Evolutionary conservation across 2,797 vertebrate species (phyloP), one percentile per base, ranked within the genome.

Genomic region (Periophthalmus magnuspinnatus): DNA sequence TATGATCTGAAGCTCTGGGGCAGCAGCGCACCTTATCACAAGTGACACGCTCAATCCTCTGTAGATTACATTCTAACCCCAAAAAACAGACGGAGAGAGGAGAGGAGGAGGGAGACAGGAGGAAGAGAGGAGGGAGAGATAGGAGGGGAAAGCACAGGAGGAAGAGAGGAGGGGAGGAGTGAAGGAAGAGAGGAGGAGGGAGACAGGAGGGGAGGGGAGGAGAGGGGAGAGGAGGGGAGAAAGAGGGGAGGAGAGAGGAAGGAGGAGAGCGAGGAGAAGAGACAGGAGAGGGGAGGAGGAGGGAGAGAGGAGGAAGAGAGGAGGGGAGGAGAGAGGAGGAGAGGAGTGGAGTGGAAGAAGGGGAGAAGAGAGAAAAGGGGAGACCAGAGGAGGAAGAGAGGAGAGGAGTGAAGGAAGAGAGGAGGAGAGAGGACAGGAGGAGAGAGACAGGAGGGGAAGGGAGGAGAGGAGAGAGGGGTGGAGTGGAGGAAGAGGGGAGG

Each of bases 11-110:
- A 84, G 83, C 84, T 86, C 83, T 87, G 76, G 41, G 87, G 84
- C 84, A 81, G 84, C 84, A 79, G 80, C 81, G 86, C 84, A 83
- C 82, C 81, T 90, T 91, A 91, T 91, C 88, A 90, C 81, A 70
- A 87, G 84, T 87, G 84, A 90, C 90, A 89, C 21, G 83, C 88
- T 89, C 86, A 89, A 89, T 84, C 88, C 87, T 79, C 84, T 78
- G 80, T 84, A 90, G 90, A 91, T 91, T 91, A 91, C 86, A 91
- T 88, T 85, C 89, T 86, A 34, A 33, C 28, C 16, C 57, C 57
- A 36, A 34, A 59, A 59, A 59, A 33, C 16, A 59, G 5, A 32
- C 24, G 14, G 11, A 9, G 24, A 17, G 14, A 33, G 56, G 24
- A 2, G 50, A 9, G 2, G 84, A 86, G 88, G 90, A 85, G 84